Evolutionary conservation across 2,113 vertebrate species (phyloP), one percentile per base, ranked within the genome.

Genomic region (Coptodon rendalli): DNA sequence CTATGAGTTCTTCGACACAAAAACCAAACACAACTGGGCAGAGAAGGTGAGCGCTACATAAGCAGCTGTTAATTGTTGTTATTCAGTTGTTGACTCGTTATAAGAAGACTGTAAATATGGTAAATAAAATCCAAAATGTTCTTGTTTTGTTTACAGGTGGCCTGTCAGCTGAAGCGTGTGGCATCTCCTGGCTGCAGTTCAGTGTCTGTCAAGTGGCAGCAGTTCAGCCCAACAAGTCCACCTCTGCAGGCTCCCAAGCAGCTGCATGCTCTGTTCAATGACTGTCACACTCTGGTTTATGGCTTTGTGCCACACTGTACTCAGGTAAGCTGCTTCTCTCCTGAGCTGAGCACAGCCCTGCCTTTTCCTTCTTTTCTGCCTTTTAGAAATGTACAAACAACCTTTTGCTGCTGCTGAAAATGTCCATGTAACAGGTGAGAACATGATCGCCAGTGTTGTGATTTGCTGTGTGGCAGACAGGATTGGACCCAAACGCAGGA

Each of bases 201-300:
- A 0, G 94, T 98, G 80, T 97, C 97, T 1, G 91, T 99, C 27
- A 97, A 97, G 92, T 98, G 98, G 98, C 97, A 97, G 82, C 97
- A 96, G 88, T 96, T 97, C 59, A 90, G 91, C 88, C 84, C 50
- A 2, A 76, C 83, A 7, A 89, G 92, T 0, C 87, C 95, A 0
- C 66, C 95, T 4, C 88, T 96, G 11, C 98, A 98, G 86, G 97
- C 97, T 24, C 98, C 98, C 1, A 87, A 96, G 76, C 96, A 96
- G 85, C 96, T 98, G 68, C 94, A 94, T 2, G 94, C 97, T 45
- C 92, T 99, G 50, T 98, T 98, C 93, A 95, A 85, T 6, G 91
- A 96, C 5, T 96, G 97, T 24, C 96, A 94, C 43, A 96, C 98
- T 17, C 96, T 98, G 24, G 96, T 98, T 13, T 99, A 97, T 2